These are phyloP conservation scores for Plebejus argus DNA, from an alignment of 2,888 invertebrate genomes.

Conservation along the genomic window DNA sequence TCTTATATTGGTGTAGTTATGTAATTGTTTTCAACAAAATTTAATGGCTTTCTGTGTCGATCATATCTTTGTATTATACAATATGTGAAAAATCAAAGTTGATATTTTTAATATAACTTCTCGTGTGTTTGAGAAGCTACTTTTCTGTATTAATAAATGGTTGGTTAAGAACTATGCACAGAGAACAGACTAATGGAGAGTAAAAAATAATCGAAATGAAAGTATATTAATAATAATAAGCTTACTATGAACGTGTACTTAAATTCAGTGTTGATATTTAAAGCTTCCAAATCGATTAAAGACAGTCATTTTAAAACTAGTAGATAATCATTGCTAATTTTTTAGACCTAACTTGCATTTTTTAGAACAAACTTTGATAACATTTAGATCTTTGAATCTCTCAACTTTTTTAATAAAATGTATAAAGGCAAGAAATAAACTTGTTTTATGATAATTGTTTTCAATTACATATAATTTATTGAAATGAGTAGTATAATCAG, in stretches of 20 bases:
- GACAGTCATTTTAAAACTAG: slow-evolving; percentile 29
- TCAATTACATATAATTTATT: slow-evolving; percentile 30
- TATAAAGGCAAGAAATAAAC: background rate
- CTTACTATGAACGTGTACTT: background rate
- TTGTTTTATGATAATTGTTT: slow-evolving; percentile 30
- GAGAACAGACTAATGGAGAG: background rate
- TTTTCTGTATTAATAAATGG: background rate
- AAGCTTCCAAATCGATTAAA: slow-evolving; percentile 18
- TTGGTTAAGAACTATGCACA: background rate
- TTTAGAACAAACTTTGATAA: slow-evolving; percentile 31
- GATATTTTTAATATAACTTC: background rate
- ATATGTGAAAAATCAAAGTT: background rate
- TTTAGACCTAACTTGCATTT: slow-evolving; percentile 32
- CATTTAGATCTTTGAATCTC: slow-evolving; percentile 28
- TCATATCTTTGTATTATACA: background rate
- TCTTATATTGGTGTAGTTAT: slow-evolving; percentile 36
- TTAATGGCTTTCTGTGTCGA: slow-evolving; percentile 8
- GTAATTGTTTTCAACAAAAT: slow-evolving; percentile 30
- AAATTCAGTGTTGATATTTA: slow-evolving; percentile 19
- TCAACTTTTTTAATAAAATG: slow-evolving; percentile 31
- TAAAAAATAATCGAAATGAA: background rate
- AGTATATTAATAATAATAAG: background rate
- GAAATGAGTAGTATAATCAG: background rate
- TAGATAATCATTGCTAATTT: slow-evolving; percentile 24
- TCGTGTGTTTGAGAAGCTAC: background rate